Base-by-base conservation (phyloP, 2,888 invertebrate genomes). In the Andrena camellia region DNA sequence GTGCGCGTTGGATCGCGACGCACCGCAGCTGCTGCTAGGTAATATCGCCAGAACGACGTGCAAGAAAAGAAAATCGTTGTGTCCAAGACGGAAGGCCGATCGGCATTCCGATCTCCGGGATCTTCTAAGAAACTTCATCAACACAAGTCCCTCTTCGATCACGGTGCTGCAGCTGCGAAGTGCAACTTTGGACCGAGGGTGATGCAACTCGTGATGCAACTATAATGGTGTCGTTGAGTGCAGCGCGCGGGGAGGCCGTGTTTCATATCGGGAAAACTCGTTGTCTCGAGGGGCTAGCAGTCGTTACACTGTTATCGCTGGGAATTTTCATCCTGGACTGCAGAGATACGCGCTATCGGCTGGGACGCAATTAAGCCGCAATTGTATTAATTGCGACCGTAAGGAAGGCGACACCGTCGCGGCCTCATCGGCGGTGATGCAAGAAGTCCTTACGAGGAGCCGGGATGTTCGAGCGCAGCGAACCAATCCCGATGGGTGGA, bases 51-150 rank as follows among this genome's bases (percentile, higher is more conserved):
- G 59, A 42, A 26, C 59, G 8, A 20, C 50, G 29, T 17, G 35
- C 73, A 76, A 78, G 79, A 86, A 70, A 86, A 84, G 75, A 77
- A 82, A 81, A 77, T 67, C 42, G 57, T 52, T 10, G 10, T 59
- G 29, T 35, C 69, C 72, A 23, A 59, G 67, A 77, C 80, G 84
- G 77, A 59, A 67, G 83, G 57, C 72, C 78, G 81, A 87, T 85
- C 85, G 81, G 57, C 87, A 87, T 87, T 87, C 87, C 87, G 48
- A 59, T 33, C 50, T n/a, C 17, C 62, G 54, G 5, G 79, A 81
- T 83, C 78, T 87, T 87, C 87, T 69, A 60, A 63, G 85, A 87
- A 87, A 70, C 83, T 79, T 82, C 20, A 52, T 54, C 64, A n/a
- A 13, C 26, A 17, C 17, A 59, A 42, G 10, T 1, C 13, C n/a